Percentiles rank a stretch among this genome's conserved stretches.
Evolutionary conservation across 1,140 invertebrate species (phyloP).

Genomic region (Coenobita brevimanus): DNA sequence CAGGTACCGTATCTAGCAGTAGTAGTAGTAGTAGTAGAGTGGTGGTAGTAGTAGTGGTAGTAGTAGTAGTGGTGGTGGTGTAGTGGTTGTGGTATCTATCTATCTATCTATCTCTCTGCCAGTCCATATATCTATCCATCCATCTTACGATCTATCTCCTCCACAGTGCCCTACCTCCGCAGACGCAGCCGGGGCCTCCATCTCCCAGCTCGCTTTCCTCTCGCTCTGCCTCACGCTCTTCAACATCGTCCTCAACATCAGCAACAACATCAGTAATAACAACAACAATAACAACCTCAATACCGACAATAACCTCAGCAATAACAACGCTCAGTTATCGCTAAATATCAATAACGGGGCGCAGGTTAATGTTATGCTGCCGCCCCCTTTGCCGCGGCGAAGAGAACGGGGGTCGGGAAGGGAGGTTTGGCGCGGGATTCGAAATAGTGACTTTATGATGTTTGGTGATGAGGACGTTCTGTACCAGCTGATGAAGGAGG

Average conservation of each 20-base stretch:
- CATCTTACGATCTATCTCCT: constrained; percentile 31
- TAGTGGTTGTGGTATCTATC: too few species aligned
- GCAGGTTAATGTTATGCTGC: constrained; percentile 61
- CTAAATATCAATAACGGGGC: constrained; percentile 57
- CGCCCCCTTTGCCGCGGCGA: constrained; percentile 39
- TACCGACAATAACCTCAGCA: constrained; percentile 49
- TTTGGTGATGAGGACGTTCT: not conserved
- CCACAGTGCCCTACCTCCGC: constrained; percentile 52
- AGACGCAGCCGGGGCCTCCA: constrained; percentile 42
- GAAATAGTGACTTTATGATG: not conserved
- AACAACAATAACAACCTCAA: constrained; percentile 65
- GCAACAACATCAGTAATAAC: constrained; percentile 66
- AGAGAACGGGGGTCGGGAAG: not conserved
- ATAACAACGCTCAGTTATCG: constrained; percentile 54
- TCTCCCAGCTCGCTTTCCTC: constrained; percentile 61
- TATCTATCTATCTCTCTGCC: too few species aligned
- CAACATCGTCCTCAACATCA: constrained; percentile 58
- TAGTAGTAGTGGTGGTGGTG: too few species aligned
- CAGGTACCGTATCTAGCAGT: too few species aligned
- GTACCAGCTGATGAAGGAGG: not conserved
- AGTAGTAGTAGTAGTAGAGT: too few species aligned
- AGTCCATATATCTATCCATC: too few species aligned
- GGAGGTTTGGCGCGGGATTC: not conserved
- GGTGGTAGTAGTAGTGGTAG: too few species aligned
- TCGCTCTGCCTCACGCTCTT: constrained; percentile 56